phyloP scores from a whole-genome alignment of 1,140 invertebrate genomes.

The Anoplolepis gracilipes region DNA sequence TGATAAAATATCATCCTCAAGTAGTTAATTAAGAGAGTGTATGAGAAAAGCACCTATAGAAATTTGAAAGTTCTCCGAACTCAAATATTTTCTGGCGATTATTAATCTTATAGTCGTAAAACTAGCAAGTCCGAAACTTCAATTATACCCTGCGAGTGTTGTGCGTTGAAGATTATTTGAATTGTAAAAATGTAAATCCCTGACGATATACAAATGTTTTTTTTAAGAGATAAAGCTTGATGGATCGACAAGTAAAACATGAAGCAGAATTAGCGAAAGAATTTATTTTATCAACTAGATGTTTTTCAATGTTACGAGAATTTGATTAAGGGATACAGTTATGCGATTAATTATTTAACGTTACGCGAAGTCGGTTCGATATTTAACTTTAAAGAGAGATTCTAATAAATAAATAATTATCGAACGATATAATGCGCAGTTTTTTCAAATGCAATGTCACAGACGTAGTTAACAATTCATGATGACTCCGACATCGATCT shows the following conservation, averaged over 20 bases:
- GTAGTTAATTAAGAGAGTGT: background rate
- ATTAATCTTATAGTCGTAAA: background rate
- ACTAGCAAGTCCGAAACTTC: background rate
- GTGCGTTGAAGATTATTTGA: background rate
- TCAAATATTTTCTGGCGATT: background rate
- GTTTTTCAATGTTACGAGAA: background rate
- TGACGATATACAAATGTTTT: background rate
- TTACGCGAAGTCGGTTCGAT: background rate
- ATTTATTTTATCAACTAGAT: background rate
- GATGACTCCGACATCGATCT: conserved; percentile 32
- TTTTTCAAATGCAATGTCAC: background rate
- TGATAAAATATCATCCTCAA: background rate
- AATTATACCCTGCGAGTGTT: no score
- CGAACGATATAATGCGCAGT: background rate
- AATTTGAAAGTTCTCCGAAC: no score
- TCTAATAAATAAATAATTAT: background rate
- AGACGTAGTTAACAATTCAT: conserved; percentile 11
- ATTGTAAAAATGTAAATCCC: conserved; percentile 32
- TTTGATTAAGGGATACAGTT: background rate
- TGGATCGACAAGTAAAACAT: background rate
- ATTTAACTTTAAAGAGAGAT: conserved; percentile 7
- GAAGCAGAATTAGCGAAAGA: background rate
- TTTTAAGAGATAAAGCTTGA: background rate
- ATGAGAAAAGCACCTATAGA: conserved; percentile 5
- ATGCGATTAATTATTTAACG: background rate